phyloP scores from a whole-genome alignment of 2,113 vertebrate species.

The Pterophyllum scalare region DNA sequence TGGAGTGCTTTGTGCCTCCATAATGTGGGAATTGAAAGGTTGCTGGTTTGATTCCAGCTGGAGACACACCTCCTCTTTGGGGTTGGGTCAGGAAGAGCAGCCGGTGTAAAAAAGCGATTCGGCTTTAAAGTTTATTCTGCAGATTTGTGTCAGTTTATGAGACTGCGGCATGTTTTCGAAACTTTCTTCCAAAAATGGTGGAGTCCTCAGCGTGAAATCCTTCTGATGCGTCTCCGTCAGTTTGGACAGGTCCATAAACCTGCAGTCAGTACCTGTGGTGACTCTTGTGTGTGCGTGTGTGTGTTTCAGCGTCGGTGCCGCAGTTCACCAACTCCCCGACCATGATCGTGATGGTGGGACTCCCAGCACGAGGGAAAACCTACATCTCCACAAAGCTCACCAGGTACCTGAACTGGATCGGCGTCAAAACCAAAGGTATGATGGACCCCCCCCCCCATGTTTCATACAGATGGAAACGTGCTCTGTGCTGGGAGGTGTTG shows the following conservation, averaged over 20 bases:
- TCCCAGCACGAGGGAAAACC: slow-evolving; percentile 91
- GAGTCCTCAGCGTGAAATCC: accelerated
- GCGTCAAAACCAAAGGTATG: slow-evolving; percentile 88
- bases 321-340: slow-evolving; percentile 94
- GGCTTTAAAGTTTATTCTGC: background rate
- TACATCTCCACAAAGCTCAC: slow-evolving; percentile 93
- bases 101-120: too few species aligned
- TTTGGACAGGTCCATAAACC: background rate
- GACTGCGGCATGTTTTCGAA: background rate
- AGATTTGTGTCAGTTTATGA: background rate
- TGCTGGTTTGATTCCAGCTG: too few species aligned
- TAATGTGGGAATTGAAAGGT: too few species aligned
- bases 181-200: too few species aligned
- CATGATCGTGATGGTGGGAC: slow-evolving; percentile 91
- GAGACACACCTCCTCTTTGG: too few species aligned
- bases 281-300: background rate
- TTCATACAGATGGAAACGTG: background rate
- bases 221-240: background rate
- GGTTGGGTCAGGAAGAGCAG: too few species aligned
- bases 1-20: too few species aligned
- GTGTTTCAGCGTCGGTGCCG: slow-evolving; percentile 85
- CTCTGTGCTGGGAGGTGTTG: background rate
- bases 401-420: slow-evolving; percentile 93
- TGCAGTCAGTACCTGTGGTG: background rate
- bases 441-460: too few species aligned